Percentiles rank a stretch among this genome's conserved stretches.
phyloP scores from a whole-genome alignment of 2,888 invertebrate species.

The Cryptosula pallasiana region DNA sequence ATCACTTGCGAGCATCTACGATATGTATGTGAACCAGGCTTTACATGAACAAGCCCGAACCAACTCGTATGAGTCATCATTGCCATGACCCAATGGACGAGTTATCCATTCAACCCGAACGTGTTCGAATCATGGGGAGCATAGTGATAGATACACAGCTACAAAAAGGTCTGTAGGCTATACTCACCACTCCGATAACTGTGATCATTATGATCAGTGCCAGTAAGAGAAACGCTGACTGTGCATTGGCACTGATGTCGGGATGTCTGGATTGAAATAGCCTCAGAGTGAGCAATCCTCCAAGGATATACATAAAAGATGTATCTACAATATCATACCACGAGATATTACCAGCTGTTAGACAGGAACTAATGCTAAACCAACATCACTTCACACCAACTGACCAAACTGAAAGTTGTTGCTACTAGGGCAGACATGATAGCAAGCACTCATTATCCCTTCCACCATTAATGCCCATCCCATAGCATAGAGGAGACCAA shows the following conservation, averaged over 20 bases:
- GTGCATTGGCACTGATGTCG: conserved; percentile 72
- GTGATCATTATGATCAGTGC: conserved; percentile 66
- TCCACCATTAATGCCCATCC: conserved; percentile 79
- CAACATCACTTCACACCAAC: conserved; percentile 34
- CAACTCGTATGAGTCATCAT: too few species aligned
- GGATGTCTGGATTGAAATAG: conserved; percentile 82
- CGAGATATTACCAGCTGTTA: neutral
- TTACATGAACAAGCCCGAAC: too few species aligned
- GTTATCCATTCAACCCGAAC: too few species aligned
- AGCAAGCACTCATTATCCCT: conserved; percentile 77
- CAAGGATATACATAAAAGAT: conserved; percentile 87
- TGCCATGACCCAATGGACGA: too few species aligned
- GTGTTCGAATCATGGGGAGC: too few species aligned
- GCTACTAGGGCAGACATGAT: conserved; percentile 82
- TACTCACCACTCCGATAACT: conserved; percentile 70
- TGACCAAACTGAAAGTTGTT: conserved; percentile 86
- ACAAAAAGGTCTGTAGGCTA: too few species aligned
- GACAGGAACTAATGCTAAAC: neutral
- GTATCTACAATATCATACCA: conserved; percentile 62
- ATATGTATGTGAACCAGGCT: too few species aligned
- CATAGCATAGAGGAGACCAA: conserved; percentile 80
- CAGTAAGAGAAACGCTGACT: conserved; percentile 61
- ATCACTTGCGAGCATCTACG: too few species aligned
- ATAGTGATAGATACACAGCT: too few species aligned
- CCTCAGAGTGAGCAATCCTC: conserved; percentile 78